Conservation (phyloP, 2,888 invertebrate species). For the Hetaerina titia region DNA sequence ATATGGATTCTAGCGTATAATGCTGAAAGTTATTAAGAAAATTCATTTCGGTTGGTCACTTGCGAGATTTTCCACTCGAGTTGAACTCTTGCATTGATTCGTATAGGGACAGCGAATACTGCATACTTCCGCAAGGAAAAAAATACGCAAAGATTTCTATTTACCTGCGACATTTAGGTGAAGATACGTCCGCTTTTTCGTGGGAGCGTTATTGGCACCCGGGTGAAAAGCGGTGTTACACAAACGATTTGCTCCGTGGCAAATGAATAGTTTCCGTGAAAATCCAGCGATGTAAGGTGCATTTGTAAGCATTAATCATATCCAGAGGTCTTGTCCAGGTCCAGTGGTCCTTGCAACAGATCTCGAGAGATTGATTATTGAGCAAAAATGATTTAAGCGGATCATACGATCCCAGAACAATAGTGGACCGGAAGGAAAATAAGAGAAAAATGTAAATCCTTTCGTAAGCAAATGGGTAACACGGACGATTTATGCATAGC, state of each 20-base stretch:
- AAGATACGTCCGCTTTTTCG: background rate
- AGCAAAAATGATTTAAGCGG: background rate
- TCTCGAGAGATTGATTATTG: conserved; percentile 8
- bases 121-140: background rate
- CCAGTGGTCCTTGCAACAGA: background rate
- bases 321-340: no score
- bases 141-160: background rate
- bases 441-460: background rate
- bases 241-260: background rate
- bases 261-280: background rate
- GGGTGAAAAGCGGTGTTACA: background rate
- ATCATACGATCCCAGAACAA: background rate
- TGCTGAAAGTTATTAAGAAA: no score
- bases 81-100: background rate
- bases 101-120: background rate
- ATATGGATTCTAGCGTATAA: no score
- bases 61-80: background rate
- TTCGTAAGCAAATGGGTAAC: background rate
- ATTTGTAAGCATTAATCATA: background rate
- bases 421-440: background rate
- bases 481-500: background rate
- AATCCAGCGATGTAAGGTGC: background rate
- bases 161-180: background rate
- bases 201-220: background rate
- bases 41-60: no score